Base-by-base conservation (phyloP, 1,140 invertebrate genomes). In the Condylostylus longicornis region DNA sequence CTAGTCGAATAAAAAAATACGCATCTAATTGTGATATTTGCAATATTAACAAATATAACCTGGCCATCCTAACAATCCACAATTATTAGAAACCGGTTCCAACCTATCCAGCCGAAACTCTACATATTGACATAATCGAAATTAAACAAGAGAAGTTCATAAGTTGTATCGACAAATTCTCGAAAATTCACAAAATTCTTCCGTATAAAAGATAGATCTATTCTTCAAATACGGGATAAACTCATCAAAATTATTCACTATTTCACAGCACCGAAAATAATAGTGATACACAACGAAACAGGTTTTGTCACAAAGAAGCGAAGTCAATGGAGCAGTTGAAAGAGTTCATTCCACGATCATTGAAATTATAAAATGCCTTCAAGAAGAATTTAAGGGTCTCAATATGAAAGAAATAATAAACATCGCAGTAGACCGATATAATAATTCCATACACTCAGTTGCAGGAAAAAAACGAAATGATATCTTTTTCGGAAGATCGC, bases 141-240 rank as follows among this genome's bases (percentile, higher is more conserved):
- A 14, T 42, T 8, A 4, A 31, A 17, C 14, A 29, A 10, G 35
- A 37, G 14, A 33, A 42, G 23, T 42, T 33, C 18, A 18, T 42
- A 1, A 25, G 9, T 14, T 37, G 35, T n/a, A 14, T 37, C 5
- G 40, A 42, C 14, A 42, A 42, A 28, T 42, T 37, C 25, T 38
- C 36, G 6, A n/a, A 42, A 38, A 35, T 38, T 42, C 18, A 31
- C 13, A 15, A 38, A 42, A 35, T 30, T 38, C 22, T 42, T 38
- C 14, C 23, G 20, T 23, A 15, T 42, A 4, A 38, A 34, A 31
- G 22, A 33, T 34, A 28, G 19, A 12, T 38, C 36, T 1, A 27
- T 14, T 17, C n/a, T 38, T n/a, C 18, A 38, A 6, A 10, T 38
- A 2, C 9, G 32, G 10, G 37, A 38, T 13, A 38, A 42, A 30